Evolutionary conservation across 2,888 invertebrate species (phyloP), one percentile per base, ranked within the genome.

Genomic region (Boloria euphrosyne): DNA sequence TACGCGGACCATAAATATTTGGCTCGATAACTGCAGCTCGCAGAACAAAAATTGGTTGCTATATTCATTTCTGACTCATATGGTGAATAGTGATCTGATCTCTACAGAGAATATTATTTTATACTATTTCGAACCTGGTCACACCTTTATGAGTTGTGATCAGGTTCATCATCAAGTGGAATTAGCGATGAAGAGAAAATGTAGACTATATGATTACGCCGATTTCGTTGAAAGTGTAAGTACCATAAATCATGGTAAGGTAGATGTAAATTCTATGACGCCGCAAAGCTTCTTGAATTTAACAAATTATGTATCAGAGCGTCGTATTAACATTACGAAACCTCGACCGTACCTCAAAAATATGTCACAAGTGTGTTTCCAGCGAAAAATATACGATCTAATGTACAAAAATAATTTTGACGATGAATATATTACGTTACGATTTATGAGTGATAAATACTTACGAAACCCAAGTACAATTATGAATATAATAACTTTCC

Each of bases 61-160:
- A 7, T 74, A 64, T 66, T 73, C 66, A 6, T 58, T 73, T 57
- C 61, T 74, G 0, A 62, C 74, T 22, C 59, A 75, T 47, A 50
- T 73, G 38, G 65, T 76, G 0, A 75, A 75, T 62, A 71, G 71
- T 54, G 63, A 71, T 44, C 54, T 63, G n/a, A 72, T 73, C 59
- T 47, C 65, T 46, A 68, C 70, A 47, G 47, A 71, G 43, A 66
- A 66, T 22, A 71, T 75, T 46, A 65, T 17, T n/a, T 59, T 76
- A 7, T 51, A 66, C 53, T 70, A 70, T 43, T 73, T 76, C 53
- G 73, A 73, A 65, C 73, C 74, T 5, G 75, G 76, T 5, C 74
- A 75, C 58, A 75, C 75, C n/a, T 75, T 75, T 58, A 74, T 75
- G 74, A 66, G 69, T 22, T 52, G 67, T 62, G 75, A 76, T 54